Evolutionary conservation across 2,797 vertebrate species (phyloP).

Genomic region (Threskiornis aethiopicus): DNA sequence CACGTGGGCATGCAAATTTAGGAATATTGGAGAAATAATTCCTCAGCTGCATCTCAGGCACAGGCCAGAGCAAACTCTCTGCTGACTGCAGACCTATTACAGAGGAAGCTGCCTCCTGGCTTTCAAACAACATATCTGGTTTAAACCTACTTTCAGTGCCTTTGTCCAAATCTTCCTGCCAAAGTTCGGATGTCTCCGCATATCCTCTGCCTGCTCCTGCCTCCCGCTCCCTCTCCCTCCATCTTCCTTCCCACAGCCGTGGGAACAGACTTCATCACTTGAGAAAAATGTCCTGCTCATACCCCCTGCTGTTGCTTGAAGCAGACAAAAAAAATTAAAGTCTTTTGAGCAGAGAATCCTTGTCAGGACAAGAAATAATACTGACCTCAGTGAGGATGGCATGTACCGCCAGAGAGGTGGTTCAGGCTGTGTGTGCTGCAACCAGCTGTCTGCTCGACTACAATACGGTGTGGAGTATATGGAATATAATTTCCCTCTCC

Average conservation of each 20-base stretch:
- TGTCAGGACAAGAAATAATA: slow-evolving; percentile 61
- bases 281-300: slow-evolving; percentile 64
- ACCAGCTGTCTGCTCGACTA: slow-evolving; percentile 6
- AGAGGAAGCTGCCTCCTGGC: background rate
- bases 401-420: slow-evolving; percentile 5
- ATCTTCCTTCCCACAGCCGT: slow-evolving; percentile 46
- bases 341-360: slow-evolving; percentile 61
- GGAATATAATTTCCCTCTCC: slow-evolving; percentile 58
- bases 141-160: background rate
- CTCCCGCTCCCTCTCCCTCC: slow-evolving; percentile 7
- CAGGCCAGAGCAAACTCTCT: background rate
- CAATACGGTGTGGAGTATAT: slow-evolving; percentile 23
- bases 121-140: background rate
- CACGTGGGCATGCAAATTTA: background rate
- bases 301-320: slow-evolving; percentile 53
- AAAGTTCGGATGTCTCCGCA: background rate
- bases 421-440: slow-evolving; percentile 24
- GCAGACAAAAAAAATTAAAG: slow-evolving; percentile 56
- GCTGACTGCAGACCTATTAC: background rate
- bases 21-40: background rate
- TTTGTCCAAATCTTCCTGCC: background rate
- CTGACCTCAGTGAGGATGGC: slow-evolving; percentile 52
- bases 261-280: slow-evolving; percentile 64
- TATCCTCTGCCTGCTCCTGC: background rate
- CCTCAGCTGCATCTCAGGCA: background rate